phyloP scores from a whole-genome alignment of 2,113 vertebrate genomes.

The Myrmecophaga tridactyla region DNA sequence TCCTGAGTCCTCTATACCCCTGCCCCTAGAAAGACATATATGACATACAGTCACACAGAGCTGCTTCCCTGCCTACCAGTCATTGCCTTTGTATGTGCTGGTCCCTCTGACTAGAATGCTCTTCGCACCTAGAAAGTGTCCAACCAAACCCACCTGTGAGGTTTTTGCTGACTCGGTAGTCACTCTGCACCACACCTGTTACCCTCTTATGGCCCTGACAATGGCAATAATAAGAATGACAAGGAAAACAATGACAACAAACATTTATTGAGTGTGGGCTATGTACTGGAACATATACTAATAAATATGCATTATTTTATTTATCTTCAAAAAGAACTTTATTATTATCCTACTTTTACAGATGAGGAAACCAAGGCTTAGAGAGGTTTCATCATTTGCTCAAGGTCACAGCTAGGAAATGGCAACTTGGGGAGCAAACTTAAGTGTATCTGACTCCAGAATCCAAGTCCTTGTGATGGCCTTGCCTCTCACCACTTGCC shows the following conservation, averaged over 20 bases:
- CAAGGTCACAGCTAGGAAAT: background rate
- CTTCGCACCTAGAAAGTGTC: background rate
- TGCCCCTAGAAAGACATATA: accelerated
- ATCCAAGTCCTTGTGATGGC: background rate
- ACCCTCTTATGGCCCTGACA: too few species aligned
- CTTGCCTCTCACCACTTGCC: background rate
- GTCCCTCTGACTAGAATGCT: background rate
- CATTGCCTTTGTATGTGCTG: background rate
- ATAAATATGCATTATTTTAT: background rate
- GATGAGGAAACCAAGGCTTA: background rate
- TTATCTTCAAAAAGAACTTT: background rate
- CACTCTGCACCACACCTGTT: background rate
- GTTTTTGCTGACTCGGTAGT: background rate
- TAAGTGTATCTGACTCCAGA: background rate
- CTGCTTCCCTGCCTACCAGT: accelerated
- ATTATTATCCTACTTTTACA: background rate
- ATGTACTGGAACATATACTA: accelerated
- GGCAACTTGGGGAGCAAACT: background rate
- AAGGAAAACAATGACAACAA: background rate
- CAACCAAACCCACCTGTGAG: background rate
- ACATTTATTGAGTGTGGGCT: background rate
- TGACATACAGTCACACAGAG: background rate
- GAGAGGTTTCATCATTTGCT: background rate
- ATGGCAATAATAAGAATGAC: background rate
- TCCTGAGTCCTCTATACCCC: accelerated